Evolutionary conservation across 1,140 invertebrate genomes (phyloP), one percentile per base, ranked within the genome.

Genomic region (Trichonephila clavata): DNA sequence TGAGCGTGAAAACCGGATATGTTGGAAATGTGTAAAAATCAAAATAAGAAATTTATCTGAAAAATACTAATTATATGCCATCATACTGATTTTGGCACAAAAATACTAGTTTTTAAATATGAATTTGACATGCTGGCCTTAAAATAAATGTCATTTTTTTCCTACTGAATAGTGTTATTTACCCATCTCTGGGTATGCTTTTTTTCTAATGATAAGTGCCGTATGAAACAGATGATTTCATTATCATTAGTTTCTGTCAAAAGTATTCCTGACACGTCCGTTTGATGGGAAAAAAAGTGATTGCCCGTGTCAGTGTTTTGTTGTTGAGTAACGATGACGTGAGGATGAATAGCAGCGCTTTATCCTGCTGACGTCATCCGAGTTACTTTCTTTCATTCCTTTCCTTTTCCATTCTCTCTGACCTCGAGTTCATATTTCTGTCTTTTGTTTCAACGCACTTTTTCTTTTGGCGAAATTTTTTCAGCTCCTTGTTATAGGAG

Each of bases 381-480:
- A 68, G 24, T 77, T 27, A 32, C 68, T 77, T 77, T 39, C 27
- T 77, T 39, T 21, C 10, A 68, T 68, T 68, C 24, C 65, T 68
- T 50, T 13, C 10, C 10, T 50, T 50, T 50, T 50, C 50, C 10
- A 50, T 50, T 13, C 50, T 50, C 8, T 50, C 18, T 39, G 71
- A 77, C 71, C 71, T 77, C 71, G 71, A 39, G 71, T 27, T 77
- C 71, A 32, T 32, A 24, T 77, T 77, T 77, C 71, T 24, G 65
- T 13, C 71, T 77, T 50, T 77, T 77, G 71, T 77, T 39, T 77
- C 71, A 77, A 77, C 2, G 71, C 71, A 32, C 71, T 77, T 27
- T 77, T 27, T 39, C 27, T 77, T 77, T 77, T 68, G 10, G 13
- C 14, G 24, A 68, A 24, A 24, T 27, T 68, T 21, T 65, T 39